Conservation (phyloP, 2,888 invertebrate species). For the Deilephila elpenor region DNA sequence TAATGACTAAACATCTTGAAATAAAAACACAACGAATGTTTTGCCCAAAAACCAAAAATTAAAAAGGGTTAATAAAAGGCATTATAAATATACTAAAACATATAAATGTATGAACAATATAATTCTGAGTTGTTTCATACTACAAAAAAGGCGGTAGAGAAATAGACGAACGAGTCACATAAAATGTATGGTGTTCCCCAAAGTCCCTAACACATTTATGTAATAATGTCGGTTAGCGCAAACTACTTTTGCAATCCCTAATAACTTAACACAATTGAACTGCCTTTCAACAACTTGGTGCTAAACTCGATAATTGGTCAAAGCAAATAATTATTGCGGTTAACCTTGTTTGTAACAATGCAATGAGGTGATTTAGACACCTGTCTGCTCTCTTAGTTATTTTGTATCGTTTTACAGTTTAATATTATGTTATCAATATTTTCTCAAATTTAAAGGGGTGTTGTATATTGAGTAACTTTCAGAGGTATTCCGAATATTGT, state of each 20-base stretch:
- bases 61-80: too few species aligned
- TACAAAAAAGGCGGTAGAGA: neutral
- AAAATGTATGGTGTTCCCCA: neutral
- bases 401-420: too few species aligned
- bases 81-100: neutral
- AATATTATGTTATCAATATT: too few species aligned
- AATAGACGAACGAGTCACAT: neutral
- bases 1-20: too few species aligned
- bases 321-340: neutral
- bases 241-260: slow-evolving; percentile 13
- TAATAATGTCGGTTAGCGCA: neutral
- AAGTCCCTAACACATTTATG: slow-evolving; percentile 4
- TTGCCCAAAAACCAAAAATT: too few species aligned
- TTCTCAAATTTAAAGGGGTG: too few species aligned
- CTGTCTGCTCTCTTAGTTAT: neutral
- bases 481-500: too few species aligned
- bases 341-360: too few species aligned
- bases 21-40: too few species aligned
- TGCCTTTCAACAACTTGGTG: neutral
- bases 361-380: neutral
- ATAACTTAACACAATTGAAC: slow-evolving; percentile 12
- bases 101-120: neutral
- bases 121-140: neutral
- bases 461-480: too few species aligned
- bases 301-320: neutral